These are phyloP conservation scores for Lateolabrax maculatus DNA, from an alignment of 2,797 vertebrate genomes.

Conservation along the genomic window DNA sequence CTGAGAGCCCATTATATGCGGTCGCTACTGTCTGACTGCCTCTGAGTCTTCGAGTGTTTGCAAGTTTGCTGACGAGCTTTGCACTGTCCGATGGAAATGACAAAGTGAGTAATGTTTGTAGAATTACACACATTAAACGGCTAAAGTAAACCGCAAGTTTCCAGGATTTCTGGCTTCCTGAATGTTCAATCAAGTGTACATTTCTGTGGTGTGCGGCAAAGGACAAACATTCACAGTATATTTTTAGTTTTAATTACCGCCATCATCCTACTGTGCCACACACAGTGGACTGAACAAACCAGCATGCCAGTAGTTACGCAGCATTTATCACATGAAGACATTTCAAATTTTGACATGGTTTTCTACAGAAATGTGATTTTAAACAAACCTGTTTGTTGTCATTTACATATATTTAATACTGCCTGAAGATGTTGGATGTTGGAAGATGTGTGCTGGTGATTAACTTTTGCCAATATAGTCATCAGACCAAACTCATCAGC, in stretches of 20 bases:
- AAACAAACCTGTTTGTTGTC: background rate
- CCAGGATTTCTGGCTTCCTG: background rate
- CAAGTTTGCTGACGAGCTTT: background rate
- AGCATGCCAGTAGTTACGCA: background rate
- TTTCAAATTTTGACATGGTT: background rate
- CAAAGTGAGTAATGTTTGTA: background rate
- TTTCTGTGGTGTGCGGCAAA: background rate
- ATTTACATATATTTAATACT: background rate
- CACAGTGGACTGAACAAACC: background rate
- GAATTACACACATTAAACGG: background rate
- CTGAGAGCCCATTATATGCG: slow-evolving; percentile 22
- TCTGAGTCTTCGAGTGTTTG: background rate
- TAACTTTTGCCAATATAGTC: background rate
- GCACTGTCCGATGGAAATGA: background rate
- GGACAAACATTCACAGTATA: background rate
- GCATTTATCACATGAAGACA: background rate
- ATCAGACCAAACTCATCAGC: background rate
- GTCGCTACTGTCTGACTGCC: slow-evolving; percentile 7
- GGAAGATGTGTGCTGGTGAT: too few relatives aligned
- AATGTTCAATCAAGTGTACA: background rate
- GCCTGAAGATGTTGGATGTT: too few relatives aligned
- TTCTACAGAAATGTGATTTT: background rate
- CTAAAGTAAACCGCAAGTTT: background rate
- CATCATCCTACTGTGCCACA: background rate
- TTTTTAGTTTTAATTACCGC: background rate